A percentile compares a stretch with the other conserved stretches of the same genome.
Conservation (phyloP, 2,797 vertebrate genomes). For the Ctenopoma multispine region DNA sequence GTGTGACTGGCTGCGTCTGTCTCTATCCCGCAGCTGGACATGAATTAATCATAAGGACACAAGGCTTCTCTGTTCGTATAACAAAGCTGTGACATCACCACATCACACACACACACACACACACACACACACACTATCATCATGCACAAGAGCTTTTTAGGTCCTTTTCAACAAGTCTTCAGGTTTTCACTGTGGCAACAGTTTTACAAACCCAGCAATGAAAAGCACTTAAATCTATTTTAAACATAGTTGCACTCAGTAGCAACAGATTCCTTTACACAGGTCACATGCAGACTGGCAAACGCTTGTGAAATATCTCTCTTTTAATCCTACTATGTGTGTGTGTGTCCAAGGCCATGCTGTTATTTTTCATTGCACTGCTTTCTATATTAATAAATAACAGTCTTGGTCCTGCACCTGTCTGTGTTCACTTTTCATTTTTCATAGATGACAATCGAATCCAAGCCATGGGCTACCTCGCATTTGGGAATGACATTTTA, state of each 20-base stretch:
- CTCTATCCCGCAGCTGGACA: constrained; percentile 87
- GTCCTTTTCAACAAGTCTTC: constrained; percentile 71
- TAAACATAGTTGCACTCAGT: constrained; percentile 47
- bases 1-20: constrained; percentile 85
- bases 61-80: constrained; percentile 86
- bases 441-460: constrained; percentile 56
- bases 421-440: constrained; percentile 44
- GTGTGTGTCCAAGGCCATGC: constrained; percentile 66
- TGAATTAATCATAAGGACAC: constrained; percentile 88
- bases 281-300: constrained; percentile 40
- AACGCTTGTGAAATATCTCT: constrained; percentile 58
- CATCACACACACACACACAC: constrained; percentile 64
- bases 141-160: constrained; percentile 47
- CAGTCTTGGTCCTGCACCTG: constrained; percentile 53
- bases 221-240: constrained; percentile 73
- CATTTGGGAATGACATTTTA: constrained; percentile 55
- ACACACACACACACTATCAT: constrained; percentile 39
- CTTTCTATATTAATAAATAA: constrained; percentile 61
- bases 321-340: constrained; percentile 45
- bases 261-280: constrained; percentile 56
- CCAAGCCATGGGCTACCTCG: constrained; percentile 26
- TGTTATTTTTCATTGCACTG: constrained; percentile 64
- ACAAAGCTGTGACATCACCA: constrained; percentile 87
- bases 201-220: constrained; percentile 24
- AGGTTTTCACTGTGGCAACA: constrained; percentile 57